Percentiles rank a stretch among this genome's conserved stretches.
phyloP scores from a whole-genome alignment of 2,113 vertebrate species.

The Myotis lucifugus region DNA sequence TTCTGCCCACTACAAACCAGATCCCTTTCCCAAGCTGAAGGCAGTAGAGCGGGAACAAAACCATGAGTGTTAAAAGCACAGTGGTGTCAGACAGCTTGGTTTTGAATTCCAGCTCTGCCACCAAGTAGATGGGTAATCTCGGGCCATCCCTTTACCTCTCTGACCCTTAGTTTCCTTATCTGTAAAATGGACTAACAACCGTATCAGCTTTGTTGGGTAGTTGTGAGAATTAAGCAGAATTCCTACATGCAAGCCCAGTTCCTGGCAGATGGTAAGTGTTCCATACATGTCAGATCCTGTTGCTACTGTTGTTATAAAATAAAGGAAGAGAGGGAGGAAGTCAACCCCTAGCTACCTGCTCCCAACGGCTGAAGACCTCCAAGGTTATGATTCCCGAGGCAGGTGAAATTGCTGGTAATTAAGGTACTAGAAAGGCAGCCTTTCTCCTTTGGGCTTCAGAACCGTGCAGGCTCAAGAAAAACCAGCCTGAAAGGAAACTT shows the following conservation, averaged over 20 bases:
- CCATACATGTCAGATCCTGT: background rate
- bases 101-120: background rate
- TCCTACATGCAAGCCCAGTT: background rate
- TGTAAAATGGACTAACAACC: background rate
- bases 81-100: background rate
- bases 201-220: background rate
- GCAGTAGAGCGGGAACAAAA: background rate
- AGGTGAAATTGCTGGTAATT: background rate
- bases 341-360: background rate
- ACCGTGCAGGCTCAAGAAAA: slow-evolving; percentile 39
- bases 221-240: background rate
- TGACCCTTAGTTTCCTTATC: background rate
- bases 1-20: background rate
- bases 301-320: background rate
- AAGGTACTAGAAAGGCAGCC: slow-evolving; percentile 14
- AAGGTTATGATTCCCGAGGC: background rate
- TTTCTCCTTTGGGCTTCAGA: slow-evolving; percentile 59
- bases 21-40: background rate
- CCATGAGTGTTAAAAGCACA: background rate
- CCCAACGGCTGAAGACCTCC: background rate
- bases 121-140: background rate
- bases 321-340: background rate
- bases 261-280: background rate
- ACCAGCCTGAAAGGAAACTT: slow-evolving; percentile 28
- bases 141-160: background rate